Evolutionary conservation across 2,888 invertebrate species (phyloP), one percentile per base, ranked within the genome.

Genomic region (Mythimna ferrago): DNA sequence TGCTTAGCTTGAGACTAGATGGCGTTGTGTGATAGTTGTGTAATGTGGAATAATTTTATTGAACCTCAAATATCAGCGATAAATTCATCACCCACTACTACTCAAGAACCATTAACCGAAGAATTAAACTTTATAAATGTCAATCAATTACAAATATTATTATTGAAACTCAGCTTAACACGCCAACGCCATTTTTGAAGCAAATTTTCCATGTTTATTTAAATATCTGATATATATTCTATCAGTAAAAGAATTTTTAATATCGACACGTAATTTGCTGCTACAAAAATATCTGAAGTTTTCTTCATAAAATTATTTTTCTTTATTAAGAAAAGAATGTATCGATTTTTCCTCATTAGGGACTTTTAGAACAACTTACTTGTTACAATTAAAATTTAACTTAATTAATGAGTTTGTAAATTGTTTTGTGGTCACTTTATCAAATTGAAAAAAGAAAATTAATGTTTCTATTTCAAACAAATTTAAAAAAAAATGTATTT

Each of bases 241-340:
- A 53, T 76, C 58, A 44, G 32, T n/a, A 1, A 57, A 58, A 68
- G 41, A 73, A 77, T 76, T 44, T 73, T 14, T 35, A 76, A 77
- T 73, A 66, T 58, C 21, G 26, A 41, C 14, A 11, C 7, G 32
- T 76, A 21, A 58, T 76, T 76, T 66, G 1, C 21, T 35, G 35
- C 5, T 35, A 11, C 11, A 4, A 14, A 54, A 75, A 57, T 19
- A 41, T 41, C 9, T 2, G 10, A 21, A 57, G 21, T 58, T 6
- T 51, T 58, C n/a, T n/a, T 60, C 6, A 11, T 11, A n/a, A 10
- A 38, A 38, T 60, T 26, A 56, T 26, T 5, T 56, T 56, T 26
- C 21, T 54, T 53, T 53, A n/a, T 53, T 21, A 11, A 6, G 56
- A 26, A 16, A 48, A 6, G 48, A 48, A 48, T 48, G 26, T 56